Evolutionary conservation across 2,113 vertebrate genomes (phyloP), one percentile per base, ranked within the genome.

Genomic region (Pimephales promelas): DNA sequence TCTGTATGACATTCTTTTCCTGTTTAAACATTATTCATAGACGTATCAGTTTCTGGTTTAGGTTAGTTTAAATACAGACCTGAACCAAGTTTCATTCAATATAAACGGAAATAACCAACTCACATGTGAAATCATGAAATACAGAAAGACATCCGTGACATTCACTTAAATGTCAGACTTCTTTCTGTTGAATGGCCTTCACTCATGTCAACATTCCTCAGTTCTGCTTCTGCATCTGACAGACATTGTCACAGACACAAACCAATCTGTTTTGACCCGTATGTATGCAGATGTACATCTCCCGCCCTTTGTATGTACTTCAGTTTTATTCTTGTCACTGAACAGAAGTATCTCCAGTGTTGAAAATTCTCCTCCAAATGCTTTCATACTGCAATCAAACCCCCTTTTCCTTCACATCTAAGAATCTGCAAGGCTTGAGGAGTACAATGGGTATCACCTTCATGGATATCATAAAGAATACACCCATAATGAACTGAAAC

Each of bases 101-200:
- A n/a, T 13, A 18, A 75, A 31, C 14, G 4, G 18, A 54, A 54
- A 3, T 49, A 47, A 16, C 47, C 1, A 49, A 14, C 13, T 20
- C 10, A 6, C 14, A 52, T 2, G 18, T 2, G 6, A 22, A 54
- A 20, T 3, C 2, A 8, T 20, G 18, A 54, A 54, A 4, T 22
- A 54, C 2, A 54, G 18, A 20, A 3, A 28, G 64, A 73, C 49
- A 70, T 43, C 24, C 14, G 34, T 73, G 66, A 73, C 83, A 79
- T 80, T 74, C 40, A 73, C 11, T n/a, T 8, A 54, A 80, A 85
- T 64, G 74, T 71, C 76, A 84, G 28, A 72, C 28, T 31, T 80
- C 20, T 26, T 56, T 36, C 40, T 36, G 61, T 52, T 56, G 43
- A 56, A 56, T 6, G 28, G 31, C 22, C 20, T 68, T 70, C 64